Evolutionary conservation across 2,888 invertebrate genomes (phyloP), one percentile per base, ranked within the genome.

Genomic region (Eueremaeus valkanovi): DNA sequence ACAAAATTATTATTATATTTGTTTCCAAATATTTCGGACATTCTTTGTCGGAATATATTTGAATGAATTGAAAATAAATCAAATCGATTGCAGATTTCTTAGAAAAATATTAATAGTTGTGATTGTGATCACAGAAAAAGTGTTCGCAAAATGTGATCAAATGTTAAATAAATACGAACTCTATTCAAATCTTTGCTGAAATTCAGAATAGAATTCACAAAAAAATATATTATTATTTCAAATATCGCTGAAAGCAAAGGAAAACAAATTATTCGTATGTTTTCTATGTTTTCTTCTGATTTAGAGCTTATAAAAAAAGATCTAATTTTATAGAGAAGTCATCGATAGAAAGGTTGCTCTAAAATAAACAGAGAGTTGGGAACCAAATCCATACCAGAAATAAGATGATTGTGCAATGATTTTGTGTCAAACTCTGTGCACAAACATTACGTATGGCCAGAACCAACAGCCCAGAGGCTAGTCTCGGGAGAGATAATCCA

Each of bases 381-480:
- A 11, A 3, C 18, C 66, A 66, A 66, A 66, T 66, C 66, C 66
- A 1, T 2, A 66, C 21, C 21, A 11, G 6, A 66, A 66, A 66
- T 66, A n/a, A 66, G 36, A 66, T 66, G 66, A 66, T 66, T 66
- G 33, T 66, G 66, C 66, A 66, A 66, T 66, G n/a, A 66, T 66
- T 66, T n/a, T 66, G 33, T 66, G 66, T 66, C 36, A 66, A n/a
- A 66, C 18, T 66, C 18, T 66, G 11, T 66, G 66, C 66, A 66
- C 66, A 66, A 66, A 66, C 66, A 66, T 66, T 66, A 66, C 21
- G 33, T 33, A 36, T 33, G 36, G 70, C 21, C 27, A 18, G 29
- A 49, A 76, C 29, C 40, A 72, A 55, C 68, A 66, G 61, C 63
- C 58, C 36, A 29, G 11, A 24, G 58, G 63, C 76, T 6, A n/a